Conservation (phyloP, 1,140 invertebrate species). For the Metopolophium dirhodum region DNA sequence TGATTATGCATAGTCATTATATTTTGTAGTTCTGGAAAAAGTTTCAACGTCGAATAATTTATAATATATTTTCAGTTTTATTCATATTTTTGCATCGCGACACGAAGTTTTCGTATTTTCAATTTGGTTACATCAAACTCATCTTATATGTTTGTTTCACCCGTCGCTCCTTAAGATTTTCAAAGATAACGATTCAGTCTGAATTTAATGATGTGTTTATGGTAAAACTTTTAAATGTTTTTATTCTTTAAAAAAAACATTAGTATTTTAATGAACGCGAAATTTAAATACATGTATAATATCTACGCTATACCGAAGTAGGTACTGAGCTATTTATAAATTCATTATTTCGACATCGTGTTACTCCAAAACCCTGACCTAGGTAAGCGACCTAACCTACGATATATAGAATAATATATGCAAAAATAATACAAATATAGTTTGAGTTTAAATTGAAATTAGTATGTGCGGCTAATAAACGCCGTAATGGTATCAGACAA, state of each 20-base stretch:
- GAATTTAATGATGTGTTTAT: not conserved
- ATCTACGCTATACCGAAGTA: too few relatives aligned
- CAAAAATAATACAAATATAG: too few relatives aligned
- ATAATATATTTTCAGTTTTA: not conserved
- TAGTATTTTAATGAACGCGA: not conserved
- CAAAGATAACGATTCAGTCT: not conserved
- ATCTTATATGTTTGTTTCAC: not conserved
- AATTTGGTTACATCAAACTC: not conserved
- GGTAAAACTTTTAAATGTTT: not conserved
- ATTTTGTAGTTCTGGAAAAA: not conserved
- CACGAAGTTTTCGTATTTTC: not conserved
- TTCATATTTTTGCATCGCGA: not conserved
- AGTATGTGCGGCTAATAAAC: not conserved
- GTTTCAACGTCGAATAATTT: not conserved
- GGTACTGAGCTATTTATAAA: too few relatives aligned
- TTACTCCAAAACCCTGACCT: too few relatives aligned
- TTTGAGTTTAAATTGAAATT: too few relatives aligned
- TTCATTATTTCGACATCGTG: too few relatives aligned
- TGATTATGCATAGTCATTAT: constrained; percentile 6
- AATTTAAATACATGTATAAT: not conserved
- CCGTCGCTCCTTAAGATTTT: not conserved
- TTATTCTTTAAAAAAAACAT: not conserved
- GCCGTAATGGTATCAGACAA: not conserved
- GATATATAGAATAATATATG: too few relatives aligned
- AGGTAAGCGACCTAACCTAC: too few relatives aligned